phyloP scores from a whole-genome alignment of 2,113 vertebrate species.

The Vidua macroura region DNA sequence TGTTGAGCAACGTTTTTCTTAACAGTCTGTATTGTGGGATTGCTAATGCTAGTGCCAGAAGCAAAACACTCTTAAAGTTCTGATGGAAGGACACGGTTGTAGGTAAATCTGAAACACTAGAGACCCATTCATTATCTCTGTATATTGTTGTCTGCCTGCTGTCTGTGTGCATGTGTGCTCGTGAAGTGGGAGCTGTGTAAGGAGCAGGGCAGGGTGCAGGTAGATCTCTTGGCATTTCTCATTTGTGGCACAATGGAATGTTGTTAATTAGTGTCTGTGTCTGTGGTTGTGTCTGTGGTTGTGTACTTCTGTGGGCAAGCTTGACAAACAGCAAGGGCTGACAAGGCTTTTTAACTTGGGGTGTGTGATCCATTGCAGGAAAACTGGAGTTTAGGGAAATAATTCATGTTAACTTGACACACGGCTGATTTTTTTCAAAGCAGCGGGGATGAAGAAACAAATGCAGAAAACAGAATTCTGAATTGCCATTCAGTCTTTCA shows the following conservation, averaged over 20 bases:
- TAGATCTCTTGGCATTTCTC: conserved; percentile 37
- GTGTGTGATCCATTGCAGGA: neutral
- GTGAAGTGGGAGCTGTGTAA: conserved; percentile 42
- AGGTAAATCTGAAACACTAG: conserved; percentile 70
- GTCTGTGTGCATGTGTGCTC: conserved; percentile 67
- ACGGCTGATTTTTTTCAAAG: neutral
- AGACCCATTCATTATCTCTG: conserved; percentile 63
- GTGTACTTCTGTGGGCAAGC: conserved; percentile 38
- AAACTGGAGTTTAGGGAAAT: neutral
- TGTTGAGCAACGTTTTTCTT: conserved; percentile 73
- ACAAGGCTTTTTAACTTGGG: neutral
- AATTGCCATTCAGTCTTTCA: neutral
- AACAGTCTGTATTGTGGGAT: conserved; percentile 71
- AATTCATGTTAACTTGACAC: neutral
- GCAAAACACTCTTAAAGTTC: conserved; percentile 71
- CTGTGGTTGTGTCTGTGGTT: conserved; percentile 54
- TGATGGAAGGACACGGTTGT: conserved; percentile 69
- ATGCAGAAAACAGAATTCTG: neutral
- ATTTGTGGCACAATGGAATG: conserved; percentile 61
- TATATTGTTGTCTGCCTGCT: conserved; percentile 64
- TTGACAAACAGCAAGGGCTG: conserved; percentile 14
- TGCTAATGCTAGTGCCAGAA: conserved; percentile 70
- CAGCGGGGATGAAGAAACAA: neutral
- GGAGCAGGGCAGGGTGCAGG: conserved; percentile 5
- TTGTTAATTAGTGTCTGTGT: conserved; percentile 62